Percentiles rank a stretch among this genome's conserved stretches.
phyloP scores from a whole-genome alignment of 2,888 invertebrate species.

The Cotesia congregata region DNA sequence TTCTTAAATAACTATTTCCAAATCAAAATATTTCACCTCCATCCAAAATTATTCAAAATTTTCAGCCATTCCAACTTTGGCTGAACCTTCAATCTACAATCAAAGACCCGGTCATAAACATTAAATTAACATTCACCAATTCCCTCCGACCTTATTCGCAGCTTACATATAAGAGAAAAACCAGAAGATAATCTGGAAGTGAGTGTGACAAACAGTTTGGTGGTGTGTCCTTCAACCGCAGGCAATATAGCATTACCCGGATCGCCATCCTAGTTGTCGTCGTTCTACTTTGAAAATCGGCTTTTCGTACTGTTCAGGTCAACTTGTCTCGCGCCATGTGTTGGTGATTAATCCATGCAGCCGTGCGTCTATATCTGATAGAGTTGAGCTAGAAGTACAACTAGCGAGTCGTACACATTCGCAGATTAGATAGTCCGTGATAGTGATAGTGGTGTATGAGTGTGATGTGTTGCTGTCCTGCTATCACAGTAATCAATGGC shows the following conservation, averaged over 20 bases:
- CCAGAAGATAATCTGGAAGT: background rate
- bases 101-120: background rate
- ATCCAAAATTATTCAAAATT: too few species aligned
- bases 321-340: conserved; percentile 23
- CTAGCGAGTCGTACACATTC: background rate
- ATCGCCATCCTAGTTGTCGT: background rate
- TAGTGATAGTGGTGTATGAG: background rate
- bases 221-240: conserved; percentile 8
- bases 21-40: too few species aligned
- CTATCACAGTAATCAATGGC: conserved; percentile 16
- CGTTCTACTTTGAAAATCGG: conserved; percentile 31
- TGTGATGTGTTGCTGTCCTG: background rate
- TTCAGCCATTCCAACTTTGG: too few species aligned
- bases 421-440: background rate
- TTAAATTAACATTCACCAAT: background rate
- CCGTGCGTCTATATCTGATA: background rate
- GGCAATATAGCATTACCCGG: background rate
- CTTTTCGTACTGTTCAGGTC: conserved; percentile 11
- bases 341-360: conserved; percentile 32
- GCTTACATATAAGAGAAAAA: background rate
- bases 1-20: too few species aligned
- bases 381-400: too few species aligned
- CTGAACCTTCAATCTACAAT: background rate
- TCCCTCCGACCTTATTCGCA: background rate
- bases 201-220: conserved; percentile 13